Base-by-base conservation (phyloP, 2,797 vertebrate species). In the Amniataba percoides region DNA sequence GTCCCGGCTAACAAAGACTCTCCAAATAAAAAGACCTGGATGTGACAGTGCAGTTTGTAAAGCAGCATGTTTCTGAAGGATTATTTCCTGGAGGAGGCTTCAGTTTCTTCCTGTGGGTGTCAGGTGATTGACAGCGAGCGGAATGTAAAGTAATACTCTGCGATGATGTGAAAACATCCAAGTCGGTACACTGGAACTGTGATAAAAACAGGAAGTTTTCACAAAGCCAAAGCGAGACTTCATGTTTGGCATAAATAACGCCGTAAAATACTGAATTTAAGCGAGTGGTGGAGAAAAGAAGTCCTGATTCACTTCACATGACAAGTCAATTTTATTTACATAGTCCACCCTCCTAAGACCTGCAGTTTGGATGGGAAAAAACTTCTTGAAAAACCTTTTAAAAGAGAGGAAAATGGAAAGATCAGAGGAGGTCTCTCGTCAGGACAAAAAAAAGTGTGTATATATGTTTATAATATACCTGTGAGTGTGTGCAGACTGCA, bases 11-110 rank as follows among this genome's bases (percentile, higher is more conserved):
- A 84, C 80, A 84, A 83, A 92, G 82, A 53, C 72, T 67, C 66
- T 69, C 69, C 62, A 64, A 82, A 77, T 82, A 82, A 86, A 87
- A 84, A 71, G 78, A 56, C 11, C 79, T 71, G 80, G 58, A 86
- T 86, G 88, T 90, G 88, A 90, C 88, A 92, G 85, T 45, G 48
- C 56, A 71, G 79, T 84, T 90, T 90, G 86, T 88, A 86, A 84
- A 88, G 79, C 87, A 81, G 85, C 82, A 59, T 74, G 88, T 89
- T 80, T 91, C 88, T 86, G 83, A 88, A 83, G 85, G 77, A 66
- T 83, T 48, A 16, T 76, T 87, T 90, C 88, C 83, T 87, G 83
- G 42, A 78, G 66, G 83, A 92, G 80, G 66, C 88, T 81, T 84
- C 77, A 62, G 58, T 67, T 68, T 71, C 88, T 86, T 91, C 83